Base-by-base conservation (phyloP, 2,888 invertebrate genomes). In the Coleophora deauratella region DNA sequence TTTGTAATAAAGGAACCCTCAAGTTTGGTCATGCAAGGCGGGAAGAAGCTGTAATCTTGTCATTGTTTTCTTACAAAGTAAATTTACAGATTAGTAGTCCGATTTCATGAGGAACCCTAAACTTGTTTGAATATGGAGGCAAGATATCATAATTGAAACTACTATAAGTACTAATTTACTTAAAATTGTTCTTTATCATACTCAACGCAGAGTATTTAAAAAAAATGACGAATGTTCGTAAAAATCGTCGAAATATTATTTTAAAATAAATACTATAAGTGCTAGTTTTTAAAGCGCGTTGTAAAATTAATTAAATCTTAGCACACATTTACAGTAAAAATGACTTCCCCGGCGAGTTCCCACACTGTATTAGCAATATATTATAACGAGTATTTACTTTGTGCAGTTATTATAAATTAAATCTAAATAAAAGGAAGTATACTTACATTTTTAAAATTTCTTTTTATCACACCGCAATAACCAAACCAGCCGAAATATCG, bases 41-140 rank as follows among this genome's bases (percentile, higher is more conserved):
- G 15, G 15, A 35, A 35, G 35, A 21, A 35, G 35, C 14, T 35
- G 27, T 21, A 21, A 35, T 35, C 15, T 35, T 21, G 35, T 35
- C 14, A 21, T 35, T 35, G 35, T 10, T 10, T 35, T 21, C 35
- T 35, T 15, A 35, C 35, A 35, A 35, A 35, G 35, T 35, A 10
- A 21, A 21, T 35, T 35, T 10, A 35, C 10, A 35, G 35, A 35
- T 35, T 21, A 35, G 35, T 21, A 35, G 8, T 14, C 35, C 9
- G 35, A 21, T 35, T 35, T 21, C 35, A 21, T 21, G 35, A 35
- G 37, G 37, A 37, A 37, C 37, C 37, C 37, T 37, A 21, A 37
- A 37, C 13, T 28, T 28, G 27, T 37, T 37, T 28, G 3, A 37
- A 28, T 28, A 37, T 37, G 37, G 30, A 37, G 30, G 28, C 30